Base-by-base conservation (phyloP, 1,140 invertebrate species). In the Cyphomyrmex costatus region DNA sequence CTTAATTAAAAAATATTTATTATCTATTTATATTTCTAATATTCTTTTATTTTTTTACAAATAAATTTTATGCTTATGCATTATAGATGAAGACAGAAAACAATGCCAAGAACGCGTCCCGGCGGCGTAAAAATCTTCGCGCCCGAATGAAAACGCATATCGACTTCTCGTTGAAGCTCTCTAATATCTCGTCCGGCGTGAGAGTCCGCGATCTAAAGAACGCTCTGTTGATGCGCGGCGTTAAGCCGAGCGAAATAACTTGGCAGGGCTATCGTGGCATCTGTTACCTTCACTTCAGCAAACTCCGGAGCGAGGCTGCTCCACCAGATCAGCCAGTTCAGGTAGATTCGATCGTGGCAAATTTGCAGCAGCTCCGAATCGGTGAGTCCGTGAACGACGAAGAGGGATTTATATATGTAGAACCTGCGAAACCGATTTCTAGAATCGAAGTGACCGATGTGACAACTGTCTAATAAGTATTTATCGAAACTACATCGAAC, bases 241-340 rank as follows among this genome's bases (percentile, higher is more conserved):
- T 97, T 8, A 97, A 96, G 90, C 96, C 96, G 49, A 96, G 95
- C 76, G 95, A 96, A 79, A 97, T 97, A 92, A 96, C 96, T 16
- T 97, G 97, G 97, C 95, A 96, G 92, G 96, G 96, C 1, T 95
- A 94, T 53, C 95, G 96, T 74, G 97, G 97, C 49, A 96, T 96
- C 87, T 97, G 96, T 90, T 96, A 96, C 73, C 92, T 97, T 36
- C 97, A 97, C 89, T 97, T 97, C 93, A 95, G 95, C 82, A 97
- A 97, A 92, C 92, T 95, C 14, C 92, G 92, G 21, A 91, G 89
- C n/a, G 92, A 93, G n/a, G 94, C 93, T 21, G 91, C 91, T 30
- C 92, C 93, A 33, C 87, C 73, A 6, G 94, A 95, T 58, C 88
- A 94, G 27, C 93, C 94, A 6, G 74, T 94, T 24, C 95, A 95